These are phyloP conservation scores for Ictidomys tridecemlineatus DNA, from an alignment of 2,113 vertebrate species.

Conservation along the genomic window DNA sequence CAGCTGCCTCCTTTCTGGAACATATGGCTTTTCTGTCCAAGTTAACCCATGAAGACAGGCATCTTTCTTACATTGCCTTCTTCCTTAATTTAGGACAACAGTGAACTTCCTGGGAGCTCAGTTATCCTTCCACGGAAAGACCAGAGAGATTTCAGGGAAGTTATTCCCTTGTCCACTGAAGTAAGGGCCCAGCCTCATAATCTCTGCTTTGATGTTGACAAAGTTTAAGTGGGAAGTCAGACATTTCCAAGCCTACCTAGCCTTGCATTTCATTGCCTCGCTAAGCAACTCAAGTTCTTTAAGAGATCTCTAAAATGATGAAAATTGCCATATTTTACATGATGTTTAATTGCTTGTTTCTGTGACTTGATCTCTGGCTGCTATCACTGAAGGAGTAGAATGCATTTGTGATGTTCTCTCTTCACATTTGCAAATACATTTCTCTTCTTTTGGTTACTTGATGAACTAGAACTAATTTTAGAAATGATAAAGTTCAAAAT, in stretches of 20 bases:
- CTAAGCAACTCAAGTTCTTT: background rate
- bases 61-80: background rate
- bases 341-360: background rate
- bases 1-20: background rate
- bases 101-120: background rate
- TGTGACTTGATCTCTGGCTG: background rate
- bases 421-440: background rate
- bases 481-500: background rate
- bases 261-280: background rate
- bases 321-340: background rate
- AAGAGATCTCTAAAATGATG: background rate
- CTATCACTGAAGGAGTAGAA: background rate
- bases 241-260: background rate
- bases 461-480: constrained; percentile 17
- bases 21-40: background rate
- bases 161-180: background rate
- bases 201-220: background rate
- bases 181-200: background rate
- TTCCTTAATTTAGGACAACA: background rate
- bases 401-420: background rate
- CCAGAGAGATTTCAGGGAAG: background rate
- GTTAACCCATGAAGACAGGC: background rate
- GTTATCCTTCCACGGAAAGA: background rate
- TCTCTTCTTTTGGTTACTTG: background rate
- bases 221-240: background rate